phyloP scores from a whole-genome alignment of 2,888 invertebrate genomes.

The Dorcus parallelipipedus region DNA sequence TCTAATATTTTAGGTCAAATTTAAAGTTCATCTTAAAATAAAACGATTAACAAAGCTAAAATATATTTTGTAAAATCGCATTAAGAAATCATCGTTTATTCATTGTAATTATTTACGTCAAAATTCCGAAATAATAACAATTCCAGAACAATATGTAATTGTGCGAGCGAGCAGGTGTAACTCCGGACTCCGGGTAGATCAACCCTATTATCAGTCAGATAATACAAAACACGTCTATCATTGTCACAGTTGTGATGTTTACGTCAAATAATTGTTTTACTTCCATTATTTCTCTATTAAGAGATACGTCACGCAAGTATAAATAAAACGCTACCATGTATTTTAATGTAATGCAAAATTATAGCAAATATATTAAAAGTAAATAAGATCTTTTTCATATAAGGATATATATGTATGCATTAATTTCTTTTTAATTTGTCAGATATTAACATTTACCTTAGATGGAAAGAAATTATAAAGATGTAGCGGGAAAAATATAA shows the following conservation, averaged over 20 bases:
- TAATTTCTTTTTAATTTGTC: neutral
- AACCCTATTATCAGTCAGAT: constrained; percentile 38
- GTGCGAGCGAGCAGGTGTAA: constrained; percentile 34
- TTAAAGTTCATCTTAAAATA: too few relatives aligned
- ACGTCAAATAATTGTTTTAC: constrained; percentile 43
- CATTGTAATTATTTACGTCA: constrained; percentile 39
- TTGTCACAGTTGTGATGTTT: constrained; percentile 40
- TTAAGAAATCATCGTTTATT: constrained; percentile 33
- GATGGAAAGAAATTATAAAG: too few relatives aligned
- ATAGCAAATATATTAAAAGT: neutral
- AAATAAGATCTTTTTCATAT: neutral
- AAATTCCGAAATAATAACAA: constrained; percentile 36
- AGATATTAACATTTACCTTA: neutral
- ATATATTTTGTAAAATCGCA: constrained; percentile 16
- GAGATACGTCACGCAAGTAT: constrained; percentile 20
- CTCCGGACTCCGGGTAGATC: constrained; percentile 36
- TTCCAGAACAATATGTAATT: constrained; percentile 20
- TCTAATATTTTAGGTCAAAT: too few relatives aligned
- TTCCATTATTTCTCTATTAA: constrained; percentile 42
- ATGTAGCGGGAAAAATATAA: too few relatives aligned
- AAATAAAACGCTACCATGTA: constrained; percentile 3
- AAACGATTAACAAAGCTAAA: neutral
- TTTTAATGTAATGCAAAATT: neutral
- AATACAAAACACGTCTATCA: constrained; percentile 45
- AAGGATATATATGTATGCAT: neutral